These are phyloP conservation scores for Oceanites oceanicus DNA, from an alignment of 2,113 vertebrate species.

Conservation along the genomic window DNA sequence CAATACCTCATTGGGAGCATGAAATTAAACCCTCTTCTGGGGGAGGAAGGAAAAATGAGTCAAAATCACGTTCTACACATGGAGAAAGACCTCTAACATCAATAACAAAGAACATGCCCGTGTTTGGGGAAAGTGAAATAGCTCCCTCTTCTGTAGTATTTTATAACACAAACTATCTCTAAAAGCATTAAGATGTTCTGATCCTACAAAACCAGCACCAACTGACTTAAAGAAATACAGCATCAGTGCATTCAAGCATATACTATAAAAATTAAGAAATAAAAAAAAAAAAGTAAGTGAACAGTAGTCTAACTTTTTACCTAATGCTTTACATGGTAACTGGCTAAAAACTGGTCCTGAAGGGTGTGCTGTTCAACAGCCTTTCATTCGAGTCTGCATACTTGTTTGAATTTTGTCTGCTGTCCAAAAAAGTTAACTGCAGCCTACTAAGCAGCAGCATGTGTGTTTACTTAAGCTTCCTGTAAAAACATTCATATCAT, in stretches of 20 bases:
- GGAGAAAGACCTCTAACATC: not conserved
- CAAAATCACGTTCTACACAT: not conserved
- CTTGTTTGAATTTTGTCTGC: slow-evolving; percentile 76
- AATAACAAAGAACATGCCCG: not conserved
- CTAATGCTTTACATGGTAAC: not conserved
- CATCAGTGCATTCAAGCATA: not conserved
- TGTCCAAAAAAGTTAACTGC: slow-evolving; percentile 77
- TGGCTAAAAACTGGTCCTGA: slow-evolving; percentile 25
- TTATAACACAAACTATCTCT: not conserved
- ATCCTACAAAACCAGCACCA: not conserved
- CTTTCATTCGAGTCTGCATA: slow-evolving; percentile 65
- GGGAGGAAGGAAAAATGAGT: not conserved
- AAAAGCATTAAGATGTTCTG: not conserved
- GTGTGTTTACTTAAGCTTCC: slow-evolving; percentile 84
- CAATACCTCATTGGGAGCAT: not conserved
- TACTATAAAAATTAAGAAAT: not conserved
- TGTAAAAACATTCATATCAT: slow-evolving; percentile 89
- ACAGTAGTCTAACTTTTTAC: not conserved
- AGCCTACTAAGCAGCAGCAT: slow-evolving; percentile 75
- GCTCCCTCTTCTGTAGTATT: slow-evolving; percentile 25
- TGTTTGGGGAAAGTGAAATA: not conserved
- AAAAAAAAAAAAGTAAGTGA: not conserved
- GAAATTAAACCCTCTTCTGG: not conserved
- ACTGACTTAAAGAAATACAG: not conserved
- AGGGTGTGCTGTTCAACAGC: slow-evolving; percentile 73